Conservation (phyloP, 2,113 vertebrate genomes). For the Donacobius atricapilla region DNA sequence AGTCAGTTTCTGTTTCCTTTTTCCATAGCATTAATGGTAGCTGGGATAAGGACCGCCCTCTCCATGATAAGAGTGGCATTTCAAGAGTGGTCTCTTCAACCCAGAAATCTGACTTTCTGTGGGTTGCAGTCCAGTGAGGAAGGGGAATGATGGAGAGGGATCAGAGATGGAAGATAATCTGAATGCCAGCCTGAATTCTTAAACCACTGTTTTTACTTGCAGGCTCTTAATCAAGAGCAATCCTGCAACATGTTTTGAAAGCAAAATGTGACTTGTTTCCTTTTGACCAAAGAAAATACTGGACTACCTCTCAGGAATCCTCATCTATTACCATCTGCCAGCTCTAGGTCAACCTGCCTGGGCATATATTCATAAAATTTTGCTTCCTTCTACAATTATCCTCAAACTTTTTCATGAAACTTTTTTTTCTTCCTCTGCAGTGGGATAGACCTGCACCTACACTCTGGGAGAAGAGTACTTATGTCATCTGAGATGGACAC, state of each 20-base stretch:
- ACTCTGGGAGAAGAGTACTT: background rate
- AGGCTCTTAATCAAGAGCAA: background rate
- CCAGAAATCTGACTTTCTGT: background rate
- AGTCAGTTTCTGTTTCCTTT: background rate
- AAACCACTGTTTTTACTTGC: background rate
- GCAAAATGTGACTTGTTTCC: rapidly evolving
- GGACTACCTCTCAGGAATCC: background rate
- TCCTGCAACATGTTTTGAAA: background rate
- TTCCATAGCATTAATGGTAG: background rate
- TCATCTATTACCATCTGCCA: background rate
- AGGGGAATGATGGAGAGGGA: background rate
- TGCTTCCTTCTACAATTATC: background rate
- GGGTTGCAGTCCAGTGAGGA: background rate
- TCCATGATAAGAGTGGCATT: background rate
- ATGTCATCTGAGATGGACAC: background rate
- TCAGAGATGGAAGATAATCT: background rate
- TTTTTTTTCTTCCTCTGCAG: background rate
- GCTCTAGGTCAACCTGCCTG: background rate
- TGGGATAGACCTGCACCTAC: background rate
- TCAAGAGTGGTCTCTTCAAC: background rate
- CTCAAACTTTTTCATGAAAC: background rate
- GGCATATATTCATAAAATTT: background rate
- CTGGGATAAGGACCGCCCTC: background rate
- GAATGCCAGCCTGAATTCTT: background rate
- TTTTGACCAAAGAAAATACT: background rate